Conservation (phyloP, 2,113 vertebrate genomes). For the Tetrao urogallus region DNA sequence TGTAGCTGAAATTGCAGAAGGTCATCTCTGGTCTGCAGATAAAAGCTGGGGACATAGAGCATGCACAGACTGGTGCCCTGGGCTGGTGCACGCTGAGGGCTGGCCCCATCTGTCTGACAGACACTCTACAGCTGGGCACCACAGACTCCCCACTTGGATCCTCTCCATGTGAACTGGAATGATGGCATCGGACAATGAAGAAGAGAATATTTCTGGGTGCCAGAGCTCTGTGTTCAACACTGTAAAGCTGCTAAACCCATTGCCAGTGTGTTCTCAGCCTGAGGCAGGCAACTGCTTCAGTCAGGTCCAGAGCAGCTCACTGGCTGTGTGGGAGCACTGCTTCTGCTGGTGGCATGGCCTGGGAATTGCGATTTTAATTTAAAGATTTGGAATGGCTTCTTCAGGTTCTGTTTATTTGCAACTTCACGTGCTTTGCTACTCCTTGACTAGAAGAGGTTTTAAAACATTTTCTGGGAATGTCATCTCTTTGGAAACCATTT, state of each 20-base stretch:
- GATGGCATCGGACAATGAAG: not conserved
- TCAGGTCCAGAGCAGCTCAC: not conserved
- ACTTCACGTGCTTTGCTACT: not conserved
- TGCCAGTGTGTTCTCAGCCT: not conserved
- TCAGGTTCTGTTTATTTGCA: too few relatives aligned
- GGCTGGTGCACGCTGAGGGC: accelerated
- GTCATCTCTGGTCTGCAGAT: not conserved
- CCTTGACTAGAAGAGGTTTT: not conserved
- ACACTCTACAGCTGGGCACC: not conserved
- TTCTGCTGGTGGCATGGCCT: not conserved
- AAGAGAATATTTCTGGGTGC: not conserved
- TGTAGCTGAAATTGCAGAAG: not conserved
- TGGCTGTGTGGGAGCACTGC: not conserved
- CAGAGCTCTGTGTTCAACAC: accelerated
- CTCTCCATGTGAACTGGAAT: accelerated
- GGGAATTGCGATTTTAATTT: not conserved
- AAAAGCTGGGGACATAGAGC: too few relatives aligned
- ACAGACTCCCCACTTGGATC: accelerated
- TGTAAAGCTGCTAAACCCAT: accelerated
- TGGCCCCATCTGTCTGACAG: accelerated
- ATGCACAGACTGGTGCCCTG: accelerated
- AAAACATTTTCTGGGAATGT: too few relatives aligned
- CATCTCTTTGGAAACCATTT: not conserved
- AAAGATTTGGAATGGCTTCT: too few relatives aligned
- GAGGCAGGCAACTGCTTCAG: accelerated